Base-by-base conservation (phyloP, 2,113 vertebrate species). In the Edolisoma coerulescens region DNA sequence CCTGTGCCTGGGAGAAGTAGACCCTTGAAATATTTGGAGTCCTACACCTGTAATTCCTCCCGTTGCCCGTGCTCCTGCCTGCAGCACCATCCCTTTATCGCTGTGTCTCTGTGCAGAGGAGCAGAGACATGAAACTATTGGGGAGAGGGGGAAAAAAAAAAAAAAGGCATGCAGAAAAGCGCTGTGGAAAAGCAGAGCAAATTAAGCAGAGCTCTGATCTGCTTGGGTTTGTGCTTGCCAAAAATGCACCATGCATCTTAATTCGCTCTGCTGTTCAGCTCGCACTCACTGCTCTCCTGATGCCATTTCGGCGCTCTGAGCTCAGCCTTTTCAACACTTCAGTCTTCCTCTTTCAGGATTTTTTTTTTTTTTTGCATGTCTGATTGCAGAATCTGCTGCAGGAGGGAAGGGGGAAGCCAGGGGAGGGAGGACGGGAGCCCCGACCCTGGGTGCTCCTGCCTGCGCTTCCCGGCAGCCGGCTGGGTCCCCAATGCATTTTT, bases 211-310 rank as follows among this genome's bases (percentile, higher is more conserved):
- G 94, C 95, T 97, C 96, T 92, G 97, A 94, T 96, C 84, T 96
- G 83, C 96, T 94, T 89, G 96, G 97, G 89, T 87, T 96, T 94
- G 92, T 60, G 97, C 96, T 97, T 95, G 97, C 97, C 98, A 93
- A 97, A 97, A 97, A 98, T 97, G 97, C 97, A 97, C 96, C 96
- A 94, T 97, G 98, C 98, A 98, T 98, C 97, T 98, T 97, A 98
- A 97, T 98, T 97, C 92, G 89, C 96, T 95, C 57, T 88, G 92
- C 95, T 79, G 89, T 84, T 96, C 92, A 84, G 92, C 92, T 84
- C 64, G 61, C 80, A 60, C 94, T 85, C 52, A 50, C 50, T 37
- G 91, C 94, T 96, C 91, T 89, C 96, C 96, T 47, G 63, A 90
- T 97, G 97, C 98, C 97, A 92, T 96, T 94, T 95, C 90, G 82